Percentiles rank a stretch among this genome's conserved stretches.
phyloP scores from a whole-genome alignment of 2,797 vertebrate genomes.

The Salmo trutta region DNA sequence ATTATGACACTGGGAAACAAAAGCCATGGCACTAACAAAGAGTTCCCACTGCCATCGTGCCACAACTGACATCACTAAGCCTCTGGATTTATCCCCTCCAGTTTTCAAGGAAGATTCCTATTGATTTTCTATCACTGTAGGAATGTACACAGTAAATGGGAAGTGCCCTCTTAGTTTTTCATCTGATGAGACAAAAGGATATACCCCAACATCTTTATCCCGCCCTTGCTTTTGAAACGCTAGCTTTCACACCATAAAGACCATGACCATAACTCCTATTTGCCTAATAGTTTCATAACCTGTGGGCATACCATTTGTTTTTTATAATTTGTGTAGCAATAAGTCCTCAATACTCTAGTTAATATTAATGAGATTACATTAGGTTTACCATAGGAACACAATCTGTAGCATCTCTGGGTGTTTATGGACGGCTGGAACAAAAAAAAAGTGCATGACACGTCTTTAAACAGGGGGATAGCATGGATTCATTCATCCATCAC shows the following conservation, averaged over 20 bases:
- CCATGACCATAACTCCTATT: conserved; percentile 43
- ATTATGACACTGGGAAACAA: neutral
- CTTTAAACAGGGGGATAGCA: conserved; percentile 23
- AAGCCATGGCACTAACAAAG: neutral
- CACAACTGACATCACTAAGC: conserved; percentile 33
- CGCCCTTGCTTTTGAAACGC: conserved; percentile 10
- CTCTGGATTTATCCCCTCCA: conserved; percentile 59
- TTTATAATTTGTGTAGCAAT: conserved; percentile 45
- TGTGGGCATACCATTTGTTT: conserved; percentile 47
- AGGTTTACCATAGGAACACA: neutral
- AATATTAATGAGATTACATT: conserved; percentile 61
- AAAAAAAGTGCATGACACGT: neutral
- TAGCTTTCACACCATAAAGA: conserved; percentile 17
- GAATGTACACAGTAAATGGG: conserved; percentile 69
- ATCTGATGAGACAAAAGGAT: conserved; percentile 56
- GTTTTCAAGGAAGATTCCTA: conserved; percentile 67
- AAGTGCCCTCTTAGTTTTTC: conserved; percentile 67
- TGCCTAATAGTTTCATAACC: conserved; percentile 37
- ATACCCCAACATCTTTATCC: conserved; percentile 57
- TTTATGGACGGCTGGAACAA: neutral
- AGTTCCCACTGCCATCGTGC: conserved; percentile 41
- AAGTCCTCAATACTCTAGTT: conserved; percentile 40
- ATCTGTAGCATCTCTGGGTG: neutral
- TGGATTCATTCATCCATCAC: conserved; percentile 27
- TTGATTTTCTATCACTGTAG: conserved; percentile 72